phyloP scores from a whole-genome alignment of 2,888 invertebrate genomes.

The Rotaria socialis region DNA sequence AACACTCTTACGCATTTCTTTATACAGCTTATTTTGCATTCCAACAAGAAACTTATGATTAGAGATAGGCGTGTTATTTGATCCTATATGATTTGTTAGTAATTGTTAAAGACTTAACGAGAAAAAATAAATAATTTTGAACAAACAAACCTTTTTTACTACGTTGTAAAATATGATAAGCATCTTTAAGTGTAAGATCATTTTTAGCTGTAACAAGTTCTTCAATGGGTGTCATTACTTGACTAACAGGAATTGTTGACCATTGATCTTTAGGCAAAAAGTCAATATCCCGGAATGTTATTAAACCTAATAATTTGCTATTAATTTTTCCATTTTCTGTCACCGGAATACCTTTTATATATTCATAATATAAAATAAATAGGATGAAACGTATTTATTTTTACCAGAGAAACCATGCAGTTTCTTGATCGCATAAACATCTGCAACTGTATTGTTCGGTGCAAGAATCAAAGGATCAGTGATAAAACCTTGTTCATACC shows the following conservation, averaged over 20 bases:
- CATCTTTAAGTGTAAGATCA: conserved; percentile 82
- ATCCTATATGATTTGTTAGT: no score
- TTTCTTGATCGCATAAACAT: conserved; percentile 82
- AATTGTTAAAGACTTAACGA: no score
- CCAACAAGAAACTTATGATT: no score
- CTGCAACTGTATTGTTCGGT: conserved; percentile 77
- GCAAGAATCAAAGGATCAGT: conserved; percentile 89
- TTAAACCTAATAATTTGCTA: conserved; percentile 85
- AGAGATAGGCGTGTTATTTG: no score
- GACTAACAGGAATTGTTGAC: conserved; percentile 55
- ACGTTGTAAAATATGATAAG: conserved; percentile 86
- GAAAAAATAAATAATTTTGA: no score
- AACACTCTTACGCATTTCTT: no score
- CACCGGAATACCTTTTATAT: background rate
- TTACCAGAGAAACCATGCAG: conserved; percentile 76
- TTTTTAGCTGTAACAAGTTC: conserved; percentile 82
- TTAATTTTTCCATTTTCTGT: conserved; percentile 81
- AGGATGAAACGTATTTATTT: background rate
- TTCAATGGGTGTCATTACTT: conserved; percentile 79
- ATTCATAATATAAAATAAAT: background rate
- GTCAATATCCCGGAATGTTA: conserved; percentile 94
- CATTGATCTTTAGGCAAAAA: conserved; percentile 68
- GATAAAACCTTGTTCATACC: conserved; percentile 98
- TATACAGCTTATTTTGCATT: no score
- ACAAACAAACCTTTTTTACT: conserved; percentile 76